Base-by-base conservation (phyloP, 2,113 vertebrate genomes). In the Emydura subglobosa region DNA sequence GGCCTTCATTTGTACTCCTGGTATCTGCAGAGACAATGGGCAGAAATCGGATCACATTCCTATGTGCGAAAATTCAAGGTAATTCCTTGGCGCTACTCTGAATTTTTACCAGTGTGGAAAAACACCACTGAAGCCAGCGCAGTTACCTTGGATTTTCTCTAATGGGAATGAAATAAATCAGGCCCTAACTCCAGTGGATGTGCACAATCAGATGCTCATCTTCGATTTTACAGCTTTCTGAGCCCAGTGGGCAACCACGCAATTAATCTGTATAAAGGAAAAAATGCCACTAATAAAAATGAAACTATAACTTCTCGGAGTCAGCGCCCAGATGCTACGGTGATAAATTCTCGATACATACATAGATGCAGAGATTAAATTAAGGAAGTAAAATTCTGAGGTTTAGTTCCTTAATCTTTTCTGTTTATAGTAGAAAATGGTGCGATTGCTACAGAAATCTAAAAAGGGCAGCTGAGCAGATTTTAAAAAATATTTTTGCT, bases 361-460 rank as follows among this genome's bases (percentile, higher is more conserved):
- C 9, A 22, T 39, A 49, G 55, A 82, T n/a, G 34, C 42, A 29
- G 49, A 79, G 72, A 59, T 55, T 4, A 24, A 10, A 59, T 29
- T 76, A 87, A 85, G 49, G 34, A 65, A 49, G 25, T 1, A 24
- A 49, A 29, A 19, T 5, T 27, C 5, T 4, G 0, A 1, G 0
- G 5, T 50, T 78, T 29, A 83, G 39, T 74, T 96, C 34, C 61
- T 31, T 65, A 44, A 91, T 84, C 1, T 76, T 6, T 1, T 25
- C 5, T 44, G 87, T 87, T 88, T 42, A 25, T 17, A 44, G 12
- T 39, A 78, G 39, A 59, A 95, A 79, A 49, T 1, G 0, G 6
- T 14, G 44, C 0, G 2, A 34, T 17, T 51, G 2, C 34, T 17
- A 0, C 24, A 55, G 76, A 11, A 76, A 9, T 25, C 10, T n/a